phyloP scores from a whole-genome alignment of 2,113 vertebrate species.

The Phalacrocorax pelagicus region DNA sequence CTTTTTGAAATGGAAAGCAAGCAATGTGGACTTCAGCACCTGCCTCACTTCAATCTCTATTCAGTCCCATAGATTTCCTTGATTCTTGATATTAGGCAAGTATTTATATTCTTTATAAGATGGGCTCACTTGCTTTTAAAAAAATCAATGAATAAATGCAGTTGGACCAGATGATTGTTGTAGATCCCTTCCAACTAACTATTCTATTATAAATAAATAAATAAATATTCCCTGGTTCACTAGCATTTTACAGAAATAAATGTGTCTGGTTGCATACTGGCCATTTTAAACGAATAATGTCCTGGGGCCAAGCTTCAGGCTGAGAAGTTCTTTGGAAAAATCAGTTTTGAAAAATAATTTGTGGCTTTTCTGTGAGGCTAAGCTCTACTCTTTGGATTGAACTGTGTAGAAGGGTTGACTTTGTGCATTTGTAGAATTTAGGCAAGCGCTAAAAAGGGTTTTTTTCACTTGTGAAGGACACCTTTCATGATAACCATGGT shows the following conservation, averaged over 20 bases:
- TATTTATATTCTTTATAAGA: not conserved
- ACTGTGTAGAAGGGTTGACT: not conserved
- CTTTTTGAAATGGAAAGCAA: not conserved
- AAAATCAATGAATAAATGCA: not conserved
- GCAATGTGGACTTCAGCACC: not conserved
- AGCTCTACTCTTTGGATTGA: not conserved
- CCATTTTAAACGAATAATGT: not conserved
- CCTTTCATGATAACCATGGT: not conserved
- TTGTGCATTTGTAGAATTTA: not conserved
- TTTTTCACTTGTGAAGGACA: not conserved
- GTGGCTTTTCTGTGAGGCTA: not conserved
- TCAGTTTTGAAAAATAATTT: not conserved
- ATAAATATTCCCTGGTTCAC: not conserved
- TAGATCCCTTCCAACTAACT: not conserved
- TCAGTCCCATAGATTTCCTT: not conserved
- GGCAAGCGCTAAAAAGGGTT: not conserved
- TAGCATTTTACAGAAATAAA: not conserved
- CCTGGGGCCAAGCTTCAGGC: not conserved
- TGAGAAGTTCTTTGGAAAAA: not conserved
- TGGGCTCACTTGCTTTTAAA: not conserved
- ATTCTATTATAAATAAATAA: not conserved
- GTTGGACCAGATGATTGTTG: not conserved
- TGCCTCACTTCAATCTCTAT: not conserved
- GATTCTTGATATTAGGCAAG: not conserved
- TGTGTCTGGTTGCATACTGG: not conserved